A percentile compares a stretch with the other conserved stretches of the same genome.
Evolutionary conservation across 2,797 vertebrate genomes (phyloP).

Genomic region (Lagodon rhomboides): DNA sequence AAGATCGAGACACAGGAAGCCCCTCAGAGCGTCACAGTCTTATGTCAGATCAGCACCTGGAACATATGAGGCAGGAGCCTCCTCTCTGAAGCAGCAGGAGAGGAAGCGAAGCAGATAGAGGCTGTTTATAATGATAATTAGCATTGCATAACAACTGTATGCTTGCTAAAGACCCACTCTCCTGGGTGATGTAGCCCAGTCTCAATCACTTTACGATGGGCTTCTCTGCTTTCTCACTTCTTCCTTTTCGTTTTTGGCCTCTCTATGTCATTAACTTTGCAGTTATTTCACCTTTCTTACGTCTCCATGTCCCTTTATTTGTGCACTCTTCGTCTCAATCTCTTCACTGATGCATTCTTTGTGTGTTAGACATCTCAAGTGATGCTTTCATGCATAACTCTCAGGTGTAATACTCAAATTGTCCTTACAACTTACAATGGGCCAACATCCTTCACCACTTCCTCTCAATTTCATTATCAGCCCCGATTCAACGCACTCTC

Average conservation of each 20-base stretch:
- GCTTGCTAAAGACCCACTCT: constrained; percentile 26
- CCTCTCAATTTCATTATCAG: constrained; percentile 38
- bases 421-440: constrained; percentile 33
- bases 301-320: neutral
- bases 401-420: constrained; percentile 37
- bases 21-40: neutral
- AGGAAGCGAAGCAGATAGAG: constrained; percentile 24
- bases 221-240: neutral
- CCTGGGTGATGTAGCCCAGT: constrained; percentile 23
- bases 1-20: neutral
- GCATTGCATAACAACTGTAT: constrained; percentile 32
- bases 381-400: constrained; percentile 24
- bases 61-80: neutral
- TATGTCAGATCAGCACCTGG: constrained; percentile 11
- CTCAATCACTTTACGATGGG: constrained; percentile 10
- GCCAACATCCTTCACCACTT: constrained; percentile 22
- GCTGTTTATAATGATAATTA: constrained; percentile 43
- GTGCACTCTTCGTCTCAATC: neutral
- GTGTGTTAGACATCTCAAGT: constrained; percentile 14
- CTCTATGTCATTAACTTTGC: neutral
- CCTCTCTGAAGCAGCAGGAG: constrained; percentile 11
- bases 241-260: neutral
- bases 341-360: constrained; percentile 5
- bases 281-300: constrained; percentile 6
- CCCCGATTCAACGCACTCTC: constrained; percentile 19